phyloP scores from a whole-genome alignment of 2,113 vertebrate genomes.

The Camelus dromedarius region DNA sequence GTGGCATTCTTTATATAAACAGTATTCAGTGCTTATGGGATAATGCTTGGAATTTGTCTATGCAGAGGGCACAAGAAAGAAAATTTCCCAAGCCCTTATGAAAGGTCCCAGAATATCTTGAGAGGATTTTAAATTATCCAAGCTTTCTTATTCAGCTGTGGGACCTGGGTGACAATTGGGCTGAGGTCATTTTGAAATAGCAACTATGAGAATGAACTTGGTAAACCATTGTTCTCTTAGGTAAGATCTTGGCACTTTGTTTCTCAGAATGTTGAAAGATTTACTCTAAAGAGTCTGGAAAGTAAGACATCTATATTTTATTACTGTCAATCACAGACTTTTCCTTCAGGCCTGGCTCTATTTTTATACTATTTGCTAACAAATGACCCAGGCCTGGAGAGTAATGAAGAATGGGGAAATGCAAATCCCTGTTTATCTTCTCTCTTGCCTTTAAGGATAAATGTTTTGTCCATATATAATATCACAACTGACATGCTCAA shows the following conservation, averaged over 20 bases:
- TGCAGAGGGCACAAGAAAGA: neutral
- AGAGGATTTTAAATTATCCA: conserved; percentile 13
- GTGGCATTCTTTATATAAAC: neutral
- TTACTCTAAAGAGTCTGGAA: neutral
- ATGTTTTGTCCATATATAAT: neutral
- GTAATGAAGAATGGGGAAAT: neutral
- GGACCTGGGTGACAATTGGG: neutral
- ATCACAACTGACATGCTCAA: neutral
- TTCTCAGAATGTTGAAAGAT: conserved; percentile 8
- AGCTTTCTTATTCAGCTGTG: neutral
- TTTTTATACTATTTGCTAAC: conserved; percentile 13
- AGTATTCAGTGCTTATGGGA: neutral
- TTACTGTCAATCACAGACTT: conserved; percentile 1
- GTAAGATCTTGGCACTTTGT: neutral
- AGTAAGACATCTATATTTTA: conserved; percentile 33
- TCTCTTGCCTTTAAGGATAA: neutral
- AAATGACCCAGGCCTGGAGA: neutral
- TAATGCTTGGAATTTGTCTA: neutral
- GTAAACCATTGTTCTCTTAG: neutral
- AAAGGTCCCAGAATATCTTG: neutral
- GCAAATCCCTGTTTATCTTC: neutral
- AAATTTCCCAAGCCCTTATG: neutral
- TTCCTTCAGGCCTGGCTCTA: neutral
- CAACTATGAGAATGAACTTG: neutral
- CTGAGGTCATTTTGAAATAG: neutral